Conservation (phyloP, 2,113 vertebrate species). For the Apodemus speciosus region DNA sequence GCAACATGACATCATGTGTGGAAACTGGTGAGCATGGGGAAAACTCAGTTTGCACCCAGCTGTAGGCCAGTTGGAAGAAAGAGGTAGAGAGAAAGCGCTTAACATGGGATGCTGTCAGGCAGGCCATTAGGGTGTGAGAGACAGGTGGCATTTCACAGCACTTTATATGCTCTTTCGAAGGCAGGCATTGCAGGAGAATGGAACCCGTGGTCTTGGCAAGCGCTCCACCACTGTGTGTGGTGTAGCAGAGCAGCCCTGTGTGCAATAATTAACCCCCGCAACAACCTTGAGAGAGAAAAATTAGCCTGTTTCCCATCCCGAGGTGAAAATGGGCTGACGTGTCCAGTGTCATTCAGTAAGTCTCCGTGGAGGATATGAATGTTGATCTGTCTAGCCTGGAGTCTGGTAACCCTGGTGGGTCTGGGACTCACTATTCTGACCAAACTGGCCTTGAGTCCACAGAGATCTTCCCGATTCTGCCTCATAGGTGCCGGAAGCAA, state of each 20-base stretch:
- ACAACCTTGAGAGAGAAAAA: background rate
- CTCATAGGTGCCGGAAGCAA: background rate
- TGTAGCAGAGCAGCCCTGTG: background rate
- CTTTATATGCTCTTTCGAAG: background rate
- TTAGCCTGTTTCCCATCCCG: background rate
- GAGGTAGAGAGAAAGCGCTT: background rate
- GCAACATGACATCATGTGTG: background rate
- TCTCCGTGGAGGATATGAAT: background rate
- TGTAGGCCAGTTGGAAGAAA: background rate
- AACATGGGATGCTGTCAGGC: background rate
- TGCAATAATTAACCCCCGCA: background rate
- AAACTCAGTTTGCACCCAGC: background rate
- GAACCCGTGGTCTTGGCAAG: background rate
- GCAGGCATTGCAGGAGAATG: background rate
- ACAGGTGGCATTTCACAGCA: background rate
- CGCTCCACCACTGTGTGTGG: no score
- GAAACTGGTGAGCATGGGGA: background rate
- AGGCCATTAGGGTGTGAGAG: background rate
- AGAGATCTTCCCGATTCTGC: background rate
- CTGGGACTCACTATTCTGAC: background rate
- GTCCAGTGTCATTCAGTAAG: background rate
- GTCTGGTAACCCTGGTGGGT: background rate
- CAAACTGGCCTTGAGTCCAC: background rate
- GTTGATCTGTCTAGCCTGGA: background rate
- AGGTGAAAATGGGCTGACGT: constrained; percentile 9